phyloP scores from a whole-genome alignment of 2,113 vertebrate genomes.

The Mormoops blainvillei region DNA sequence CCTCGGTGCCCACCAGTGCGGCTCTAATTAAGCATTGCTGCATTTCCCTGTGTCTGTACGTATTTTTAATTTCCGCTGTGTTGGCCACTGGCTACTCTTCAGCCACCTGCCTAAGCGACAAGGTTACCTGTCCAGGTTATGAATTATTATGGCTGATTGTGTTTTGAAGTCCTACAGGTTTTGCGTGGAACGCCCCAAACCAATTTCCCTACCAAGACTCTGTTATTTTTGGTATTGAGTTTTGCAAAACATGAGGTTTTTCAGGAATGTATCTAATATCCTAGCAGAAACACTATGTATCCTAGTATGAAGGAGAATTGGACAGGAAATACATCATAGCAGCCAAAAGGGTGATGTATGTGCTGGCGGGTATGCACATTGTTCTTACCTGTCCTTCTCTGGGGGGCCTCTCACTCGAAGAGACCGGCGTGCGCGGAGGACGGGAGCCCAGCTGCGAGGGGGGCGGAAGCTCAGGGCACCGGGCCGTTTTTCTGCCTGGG shows the following conservation, averaged over 20 bases:
- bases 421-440: background rate
- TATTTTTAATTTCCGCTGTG: background rate
- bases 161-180: background rate
- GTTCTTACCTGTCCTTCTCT: background rate
- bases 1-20: background rate
- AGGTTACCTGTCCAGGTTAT: background rate
- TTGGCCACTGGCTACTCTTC: background rate
- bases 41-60: fast-evolving
- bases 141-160: background rate
- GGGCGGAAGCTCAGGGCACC: background rate
- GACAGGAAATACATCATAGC: background rate
- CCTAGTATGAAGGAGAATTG: background rate
- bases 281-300: background rate
- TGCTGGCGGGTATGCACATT: background rate
- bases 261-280: background rate
- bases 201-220: background rate
- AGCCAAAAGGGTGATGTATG: background rate
- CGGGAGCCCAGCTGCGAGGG: background rate
- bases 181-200: background rate
- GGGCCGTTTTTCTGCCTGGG: background rate
- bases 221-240: background rate
- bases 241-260: background rate
- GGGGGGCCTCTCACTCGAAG: background rate
- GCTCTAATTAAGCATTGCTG: background rate
- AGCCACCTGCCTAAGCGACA: background rate